phyloP scores from a whole-genome alignment of 2,888 invertebrate genomes.

The Drosophila buzzatii region DNA sequence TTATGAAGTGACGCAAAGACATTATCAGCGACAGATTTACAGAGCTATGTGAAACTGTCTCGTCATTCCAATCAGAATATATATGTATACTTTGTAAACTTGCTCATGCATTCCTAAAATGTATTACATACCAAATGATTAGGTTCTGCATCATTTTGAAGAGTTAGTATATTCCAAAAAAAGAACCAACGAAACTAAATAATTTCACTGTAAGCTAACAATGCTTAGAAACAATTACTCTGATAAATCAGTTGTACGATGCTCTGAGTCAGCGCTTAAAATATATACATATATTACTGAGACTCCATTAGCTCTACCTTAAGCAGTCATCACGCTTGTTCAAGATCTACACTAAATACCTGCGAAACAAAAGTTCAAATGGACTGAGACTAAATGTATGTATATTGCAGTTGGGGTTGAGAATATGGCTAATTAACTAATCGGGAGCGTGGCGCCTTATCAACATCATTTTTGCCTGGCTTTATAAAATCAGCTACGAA shows the following conservation, averaged over 20 bases:
- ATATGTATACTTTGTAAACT: too few relatives aligned
- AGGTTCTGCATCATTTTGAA: too few relatives aligned
- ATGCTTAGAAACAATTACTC: background rate
- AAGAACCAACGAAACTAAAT: background rate
- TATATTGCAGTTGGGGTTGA: slow-evolving; percentile 1
- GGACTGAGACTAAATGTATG: background rate
- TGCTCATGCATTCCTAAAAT: too few relatives aligned
- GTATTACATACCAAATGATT: too few relatives aligned
- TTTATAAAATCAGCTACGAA: slow-evolving; percentile 65
- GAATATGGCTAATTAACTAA: slow-evolving; percentile 38
- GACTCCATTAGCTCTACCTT: slow-evolving; percentile 4
- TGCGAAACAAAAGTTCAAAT: background rate
- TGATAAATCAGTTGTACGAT: slow-evolving; percentile 6
- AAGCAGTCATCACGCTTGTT: background rate
- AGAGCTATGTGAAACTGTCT: too few relatives aligned
- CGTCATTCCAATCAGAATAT: too few relatives aligned
- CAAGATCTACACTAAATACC: background rate
- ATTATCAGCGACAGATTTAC: too few relatives aligned
- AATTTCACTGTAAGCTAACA: background rate
- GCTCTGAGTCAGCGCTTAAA: slow-evolving; percentile 4
- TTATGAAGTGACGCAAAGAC: too few relatives aligned
- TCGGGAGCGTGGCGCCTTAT: slow-evolving; percentile 53
- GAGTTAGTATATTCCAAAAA: background rate
- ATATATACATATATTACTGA: background rate
- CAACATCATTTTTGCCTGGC: slow-evolving; percentile 31